Percentiles rank a stretch among this genome's conserved stretches.
Conservation (phyloP, 2,113 vertebrate genomes). For the Saccopteryx bilineata region DNA sequence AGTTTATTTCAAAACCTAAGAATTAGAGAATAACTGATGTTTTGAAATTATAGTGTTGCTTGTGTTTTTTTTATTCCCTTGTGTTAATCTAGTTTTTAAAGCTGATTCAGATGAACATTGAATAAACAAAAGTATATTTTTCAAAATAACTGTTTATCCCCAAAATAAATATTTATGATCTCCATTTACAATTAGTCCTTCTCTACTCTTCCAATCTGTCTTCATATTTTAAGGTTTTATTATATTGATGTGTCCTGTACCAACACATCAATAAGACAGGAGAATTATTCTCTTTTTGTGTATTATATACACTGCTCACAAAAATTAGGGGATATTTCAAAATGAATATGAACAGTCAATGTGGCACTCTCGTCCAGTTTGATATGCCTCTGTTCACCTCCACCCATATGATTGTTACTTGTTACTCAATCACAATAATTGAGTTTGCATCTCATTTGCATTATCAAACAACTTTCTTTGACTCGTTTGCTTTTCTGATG, state of each 20-base stretch:
- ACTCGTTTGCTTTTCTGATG: too few species aligned
- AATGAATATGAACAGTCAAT: too few species aligned
- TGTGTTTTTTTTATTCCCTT: neutral
- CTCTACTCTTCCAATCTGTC: neutral
- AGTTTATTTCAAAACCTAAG: neutral
- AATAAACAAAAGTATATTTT: neutral
- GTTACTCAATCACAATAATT: too few species aligned
- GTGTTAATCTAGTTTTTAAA: slow-evolving; percentile 27
- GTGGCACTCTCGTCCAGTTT: too few species aligned
- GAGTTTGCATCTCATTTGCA: too few species aligned
- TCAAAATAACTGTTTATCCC: neutral
- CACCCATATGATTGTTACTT: too few species aligned
- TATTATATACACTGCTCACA: neutral
- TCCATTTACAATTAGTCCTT: neutral
- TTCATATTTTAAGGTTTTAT: neutral
- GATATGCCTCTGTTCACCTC: too few species aligned
- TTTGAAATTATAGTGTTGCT: neutral
- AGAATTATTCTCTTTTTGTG: neutral
- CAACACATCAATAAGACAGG: neutral
- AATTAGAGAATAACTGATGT: neutral
- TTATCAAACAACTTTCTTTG: too few species aligned
- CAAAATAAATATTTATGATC: neutral
- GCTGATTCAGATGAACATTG: neutral
- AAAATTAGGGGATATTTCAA: too few species aligned
- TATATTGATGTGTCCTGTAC: neutral